These are phyloP conservation scores for Elachura formosa DNA, from an alignment of 2,113 vertebrate species.

Conservation along the genomic window DNA sequence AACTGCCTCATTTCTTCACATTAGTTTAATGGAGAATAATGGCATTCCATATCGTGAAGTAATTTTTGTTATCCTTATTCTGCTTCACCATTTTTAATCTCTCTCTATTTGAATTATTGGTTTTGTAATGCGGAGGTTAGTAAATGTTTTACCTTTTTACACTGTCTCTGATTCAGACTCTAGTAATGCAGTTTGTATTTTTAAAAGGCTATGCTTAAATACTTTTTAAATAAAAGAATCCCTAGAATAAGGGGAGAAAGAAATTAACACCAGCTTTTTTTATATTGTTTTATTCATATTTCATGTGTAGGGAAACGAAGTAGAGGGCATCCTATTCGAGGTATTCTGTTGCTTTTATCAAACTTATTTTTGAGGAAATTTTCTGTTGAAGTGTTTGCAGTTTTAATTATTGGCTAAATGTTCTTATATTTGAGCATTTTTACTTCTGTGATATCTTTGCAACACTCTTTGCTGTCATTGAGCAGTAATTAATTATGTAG, in stretches of 20 bases:
- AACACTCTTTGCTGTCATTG: background rate
- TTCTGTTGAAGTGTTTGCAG: background rate
- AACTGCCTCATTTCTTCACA: constrained; percentile 57
- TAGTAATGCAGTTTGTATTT: background rate
- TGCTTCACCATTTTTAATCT: background rate
- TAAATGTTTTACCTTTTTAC: background rate
- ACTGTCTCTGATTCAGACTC: background rate
- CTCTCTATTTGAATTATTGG: background rate
- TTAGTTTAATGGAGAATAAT: constrained; percentile 62
- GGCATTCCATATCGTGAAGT: background rate
- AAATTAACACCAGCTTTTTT: background rate
- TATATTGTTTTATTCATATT: background rate
- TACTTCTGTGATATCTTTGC: background rate
- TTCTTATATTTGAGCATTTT: background rate
- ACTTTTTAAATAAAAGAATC: background rate
- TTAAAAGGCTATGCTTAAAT: background rate
- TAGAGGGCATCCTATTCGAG: background rate
- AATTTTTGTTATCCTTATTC: background rate
- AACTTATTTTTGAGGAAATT: background rate
- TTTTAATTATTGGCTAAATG: background rate
- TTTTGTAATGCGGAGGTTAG: background rate
- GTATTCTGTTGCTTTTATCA: background rate
- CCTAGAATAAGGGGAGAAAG: background rate
- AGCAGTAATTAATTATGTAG: background rate
- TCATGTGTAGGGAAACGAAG: background rate